Evolutionary conservation across 2,888 invertebrate species (phyloP), one percentile per base, ranked within the genome.

Genomic region (Microplitis deprimator): DNA sequence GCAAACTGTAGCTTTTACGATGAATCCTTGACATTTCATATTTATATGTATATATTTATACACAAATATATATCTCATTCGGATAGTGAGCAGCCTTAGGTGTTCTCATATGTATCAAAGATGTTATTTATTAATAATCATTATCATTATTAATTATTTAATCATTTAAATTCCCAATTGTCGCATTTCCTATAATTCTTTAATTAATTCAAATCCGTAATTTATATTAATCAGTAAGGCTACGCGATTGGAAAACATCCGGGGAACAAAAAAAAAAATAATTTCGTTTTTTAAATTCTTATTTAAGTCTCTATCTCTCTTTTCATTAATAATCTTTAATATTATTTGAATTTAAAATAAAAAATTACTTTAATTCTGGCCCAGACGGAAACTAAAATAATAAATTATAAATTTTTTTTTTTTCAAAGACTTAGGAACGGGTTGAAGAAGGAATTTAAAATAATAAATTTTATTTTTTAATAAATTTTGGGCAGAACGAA

Each of bases 21-120:
- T 89, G 88, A 88, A 89, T 88, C 85, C 73, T 86, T 86, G 87
- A 87, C 87, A 85, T 88, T 86, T 86, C 85, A 85, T 85, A 50
- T 50, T 50, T 50, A 50, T 50, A 50, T 50, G 13, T 50, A 10
- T 50, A 10, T 50, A 50, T 50, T 6, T 10, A 50, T 4, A 50
- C 3, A 50, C 13, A 50, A 50, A 50, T 50, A 50, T 50, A 86
- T 85, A 83, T 86, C 84, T 86, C 83, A 84, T 86, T 84, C 86
- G 85, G 84, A 85, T 85, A 84, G 85, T 87, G 83, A 85, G 85
- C 85, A 86, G 87, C 85, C 84, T 87, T 81, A 83, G 73, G 68
- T 77, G 73, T 73, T 77, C 68, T 77, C 72, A 59, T 77, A 69
- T 75, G 60, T 72, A 67, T 72, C 65, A 75, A 74, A 70, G 67